Evolutionary conservation across 2,113 vertebrate genomes (phyloP).

Genomic region (Dinomys branickii): DNA sequence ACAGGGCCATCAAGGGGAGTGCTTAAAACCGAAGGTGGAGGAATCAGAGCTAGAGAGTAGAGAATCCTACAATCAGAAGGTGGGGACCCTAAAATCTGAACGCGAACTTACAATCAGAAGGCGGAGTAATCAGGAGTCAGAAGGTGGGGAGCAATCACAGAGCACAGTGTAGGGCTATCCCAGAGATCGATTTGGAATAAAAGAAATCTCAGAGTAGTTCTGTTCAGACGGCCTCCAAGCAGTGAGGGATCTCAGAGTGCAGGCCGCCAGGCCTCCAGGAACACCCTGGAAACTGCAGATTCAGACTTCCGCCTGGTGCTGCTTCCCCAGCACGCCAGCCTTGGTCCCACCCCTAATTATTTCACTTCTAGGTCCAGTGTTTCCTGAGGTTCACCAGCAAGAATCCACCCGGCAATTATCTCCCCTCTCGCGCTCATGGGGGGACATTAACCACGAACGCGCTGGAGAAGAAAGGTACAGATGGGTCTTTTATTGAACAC

Average conservation of each 20-base stretch:
- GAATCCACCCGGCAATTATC: slow-evolving; percentile 75
- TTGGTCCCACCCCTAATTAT: slow-evolving; percentile 61
- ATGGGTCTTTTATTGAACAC: slow-evolving; percentile 80
- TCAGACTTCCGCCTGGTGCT: neutral
- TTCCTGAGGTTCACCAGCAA: slow-evolving; percentile 72
- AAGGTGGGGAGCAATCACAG: neutral
- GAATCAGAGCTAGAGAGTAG: neutral
- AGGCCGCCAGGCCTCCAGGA: neutral
- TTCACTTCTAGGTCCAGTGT: slow-evolving; percentile 55
- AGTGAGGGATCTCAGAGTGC: neutral
- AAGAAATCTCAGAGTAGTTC: neutral
- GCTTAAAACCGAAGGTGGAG: neutral
- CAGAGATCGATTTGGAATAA: neutral
- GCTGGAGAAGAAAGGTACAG: slow-evolving; percentile 78
- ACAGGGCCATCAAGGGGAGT: neutral
- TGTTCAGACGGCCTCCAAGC: neutral
- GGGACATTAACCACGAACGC: slow-evolving; percentile 72
- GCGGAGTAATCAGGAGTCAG: neutral
- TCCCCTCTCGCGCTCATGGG: slow-evolving; percentile 53
- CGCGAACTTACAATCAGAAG: neutral
- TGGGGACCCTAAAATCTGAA: neutral
- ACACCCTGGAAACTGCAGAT: neutral
- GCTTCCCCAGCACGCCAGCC: slow-evolving; percentile 29
- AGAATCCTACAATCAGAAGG: neutral
- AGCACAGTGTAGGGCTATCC: neutral